Evolutionary conservation across 2,113 vertebrate species (phyloP).

Genomic region (Athene noctua): DNA sequence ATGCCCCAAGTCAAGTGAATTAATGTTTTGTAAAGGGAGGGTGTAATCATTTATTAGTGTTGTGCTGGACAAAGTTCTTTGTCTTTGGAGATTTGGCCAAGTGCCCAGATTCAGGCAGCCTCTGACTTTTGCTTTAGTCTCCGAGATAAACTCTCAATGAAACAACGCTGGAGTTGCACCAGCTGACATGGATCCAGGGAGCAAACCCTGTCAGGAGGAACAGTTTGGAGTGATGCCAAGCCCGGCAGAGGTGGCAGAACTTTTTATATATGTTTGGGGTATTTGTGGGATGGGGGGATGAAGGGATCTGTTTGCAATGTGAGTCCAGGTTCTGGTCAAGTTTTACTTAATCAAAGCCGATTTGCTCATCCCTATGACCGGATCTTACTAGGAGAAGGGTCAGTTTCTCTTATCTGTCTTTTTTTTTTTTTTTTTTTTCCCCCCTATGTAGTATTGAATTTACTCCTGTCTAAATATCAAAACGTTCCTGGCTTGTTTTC

Average conservation of each 20-base stretch:
- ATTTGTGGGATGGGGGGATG: neutral
- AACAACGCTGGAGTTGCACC: constrained; percentile 28
- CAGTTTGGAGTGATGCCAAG: neutral
- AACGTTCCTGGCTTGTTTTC: neutral
- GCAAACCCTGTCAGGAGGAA: constrained; percentile 43
- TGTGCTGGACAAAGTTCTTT: constrained; percentile 54
- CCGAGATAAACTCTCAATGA: constrained; percentile 46
- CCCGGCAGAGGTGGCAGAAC: constrained; percentile 7
- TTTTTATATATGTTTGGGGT: neutral
- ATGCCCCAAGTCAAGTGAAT: constrained; percentile 15
- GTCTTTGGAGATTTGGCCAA: constrained; percentile 41
- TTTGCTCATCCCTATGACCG: neutral
- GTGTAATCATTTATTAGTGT: constrained; percentile 48
- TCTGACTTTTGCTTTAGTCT: constrained; percentile 57
- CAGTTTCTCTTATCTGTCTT: neutral
- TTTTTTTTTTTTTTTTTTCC: neutral
- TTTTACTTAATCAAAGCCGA: neutral
- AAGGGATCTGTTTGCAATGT: neutral
- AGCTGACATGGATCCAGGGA: constrained; percentile 27
- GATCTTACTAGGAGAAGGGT: neutral
- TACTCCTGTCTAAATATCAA: neutral
- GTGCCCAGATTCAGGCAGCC: constrained; percentile 15
- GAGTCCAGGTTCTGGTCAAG: neutral
- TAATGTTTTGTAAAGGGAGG: constrained; percentile 41
- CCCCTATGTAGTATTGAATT: neutral